Conservation (phyloP, 2,113 vertebrate species). For the Arenaria interpres region DNA sequence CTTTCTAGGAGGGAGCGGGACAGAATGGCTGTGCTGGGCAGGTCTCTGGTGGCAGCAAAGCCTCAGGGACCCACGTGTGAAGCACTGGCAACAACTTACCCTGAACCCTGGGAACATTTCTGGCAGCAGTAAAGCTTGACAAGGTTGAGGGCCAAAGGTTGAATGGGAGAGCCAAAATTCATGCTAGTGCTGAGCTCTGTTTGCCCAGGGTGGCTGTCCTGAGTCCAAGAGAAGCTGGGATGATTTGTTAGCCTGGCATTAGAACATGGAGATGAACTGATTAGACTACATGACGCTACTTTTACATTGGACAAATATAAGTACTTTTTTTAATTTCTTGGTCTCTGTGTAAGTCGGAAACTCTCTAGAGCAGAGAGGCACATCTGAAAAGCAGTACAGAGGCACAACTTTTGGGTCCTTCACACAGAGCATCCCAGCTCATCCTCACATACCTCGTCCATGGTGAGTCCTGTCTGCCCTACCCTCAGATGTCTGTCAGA, state of each 20-base stretch:
- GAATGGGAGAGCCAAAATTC: neutral
- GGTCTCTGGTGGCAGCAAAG: neutral
- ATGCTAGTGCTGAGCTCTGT: neutral
- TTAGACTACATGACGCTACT: neutral
- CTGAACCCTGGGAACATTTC: neutral
- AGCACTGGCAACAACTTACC: neutral
- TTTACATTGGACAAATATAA: neutral
- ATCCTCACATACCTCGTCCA: rapidly evolving
- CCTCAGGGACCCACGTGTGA: rapidly evolving
- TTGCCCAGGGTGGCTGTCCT: neutral
- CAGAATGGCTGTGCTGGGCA: rapidly evolving
- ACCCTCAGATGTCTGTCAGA: neutral
- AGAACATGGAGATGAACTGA: neutral
- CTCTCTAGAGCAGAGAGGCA: neutral
- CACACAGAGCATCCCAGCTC: neutral
- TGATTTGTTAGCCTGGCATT: neutral
- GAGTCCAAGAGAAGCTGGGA: neutral
- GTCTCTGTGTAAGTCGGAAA: neutral
- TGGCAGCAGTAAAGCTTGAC: neutral
- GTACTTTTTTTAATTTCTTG: neutral
- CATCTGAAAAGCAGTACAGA: neutral
- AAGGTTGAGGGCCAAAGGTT: neutral
- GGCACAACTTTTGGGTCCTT: neutral
- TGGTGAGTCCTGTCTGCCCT: neutral
- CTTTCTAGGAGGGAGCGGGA: neutral